These are phyloP conservation scores for Hypena proboscidalis DNA, from an alignment of 2,888 invertebrate species.

Conservation along the genomic window DNA sequence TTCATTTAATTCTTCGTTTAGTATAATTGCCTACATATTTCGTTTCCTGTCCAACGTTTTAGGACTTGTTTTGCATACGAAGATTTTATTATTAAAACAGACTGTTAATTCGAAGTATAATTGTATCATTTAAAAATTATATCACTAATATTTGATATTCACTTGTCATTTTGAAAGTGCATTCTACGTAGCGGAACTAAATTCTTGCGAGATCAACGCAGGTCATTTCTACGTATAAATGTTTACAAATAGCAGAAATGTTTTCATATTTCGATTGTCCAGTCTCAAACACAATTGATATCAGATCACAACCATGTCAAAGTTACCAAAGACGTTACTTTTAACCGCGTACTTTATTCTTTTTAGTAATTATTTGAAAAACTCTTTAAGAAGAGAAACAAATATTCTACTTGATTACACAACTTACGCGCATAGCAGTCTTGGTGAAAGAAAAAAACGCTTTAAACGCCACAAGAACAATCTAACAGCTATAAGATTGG, in stretches of 20 bases:
- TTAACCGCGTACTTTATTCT: slow-evolving; percentile 51
- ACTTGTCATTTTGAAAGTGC: too few relatives aligned
- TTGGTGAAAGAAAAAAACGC: background rate
- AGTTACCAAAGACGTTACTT: slow-evolving; percentile 52
- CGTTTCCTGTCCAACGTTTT: slow-evolving; percentile 50
- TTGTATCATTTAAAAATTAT: too few relatives aligned
- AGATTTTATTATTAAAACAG: too few relatives aligned
- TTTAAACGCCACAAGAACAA: slow-evolving; percentile 44
- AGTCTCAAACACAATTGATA: too few relatives aligned
- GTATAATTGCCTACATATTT: slow-evolving; percentile 74
- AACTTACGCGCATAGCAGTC: slow-evolving; percentile 36
- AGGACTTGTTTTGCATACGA: slow-evolving; percentile 61
- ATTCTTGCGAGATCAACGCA: too few relatives aligned
- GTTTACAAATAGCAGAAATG: too few relatives aligned
- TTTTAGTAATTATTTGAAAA: slow-evolving; percentile 51
- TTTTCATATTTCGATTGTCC: too few relatives aligned
- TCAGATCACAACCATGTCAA: slow-evolving; percentile 62
- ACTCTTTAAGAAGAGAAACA: slow-evolving; percentile 35
- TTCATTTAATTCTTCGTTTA: slow-evolving; percentile 78
- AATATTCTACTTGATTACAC: slow-evolving; percentile 59
- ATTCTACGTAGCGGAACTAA: too few relatives aligned
- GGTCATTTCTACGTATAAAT: too few relatives aligned
- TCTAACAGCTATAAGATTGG: slow-evolving; percentile 26
- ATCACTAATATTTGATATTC: too few relatives aligned
- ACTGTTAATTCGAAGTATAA: too few relatives aligned